Percentiles rank a stretch among this genome's conserved stretches.
These are phyloP conservation scores for Pristionchus arcanus DNA, from an alignment of 2,888 invertebrate species.

Conservation along the genomic window DNA sequence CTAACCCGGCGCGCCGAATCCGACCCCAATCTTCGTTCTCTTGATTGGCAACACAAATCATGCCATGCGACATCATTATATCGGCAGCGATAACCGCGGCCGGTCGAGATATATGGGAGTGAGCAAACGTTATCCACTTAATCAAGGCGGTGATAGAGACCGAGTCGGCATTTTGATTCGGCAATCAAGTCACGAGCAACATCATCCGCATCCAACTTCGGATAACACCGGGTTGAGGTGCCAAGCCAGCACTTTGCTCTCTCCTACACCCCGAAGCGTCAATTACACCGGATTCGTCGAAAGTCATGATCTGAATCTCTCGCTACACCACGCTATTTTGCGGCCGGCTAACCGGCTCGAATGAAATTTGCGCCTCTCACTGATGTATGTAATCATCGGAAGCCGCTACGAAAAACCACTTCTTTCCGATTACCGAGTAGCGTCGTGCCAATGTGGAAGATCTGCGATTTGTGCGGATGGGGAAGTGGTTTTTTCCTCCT, in stretches of 20 bases:
- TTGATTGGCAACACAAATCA: background rate
- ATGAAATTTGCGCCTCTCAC: background rate
- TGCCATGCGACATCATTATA: too few species aligned
- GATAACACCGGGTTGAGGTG: background rate
- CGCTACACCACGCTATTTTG: too few species aligned
- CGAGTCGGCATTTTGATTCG: too few species aligned
- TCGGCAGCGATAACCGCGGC: too few species aligned
- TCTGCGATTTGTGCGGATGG: too few species aligned
- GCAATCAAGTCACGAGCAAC: background rate
- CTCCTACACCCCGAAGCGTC: background rate
- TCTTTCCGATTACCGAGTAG: background rate
- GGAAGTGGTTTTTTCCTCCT: too few species aligned
- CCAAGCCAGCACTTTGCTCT: background rate
- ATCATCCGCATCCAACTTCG: background rate
- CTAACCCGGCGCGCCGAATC: background rate
- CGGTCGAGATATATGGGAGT: too few species aligned
- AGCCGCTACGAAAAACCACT: background rate
- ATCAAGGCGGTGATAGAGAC: too few species aligned
- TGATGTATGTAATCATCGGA: background rate
- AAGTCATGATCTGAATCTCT: too few species aligned
- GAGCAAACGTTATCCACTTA: too few species aligned
- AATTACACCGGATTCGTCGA: background rate
- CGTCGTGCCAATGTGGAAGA: background rate
- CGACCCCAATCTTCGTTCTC: constrained; percentile 27
- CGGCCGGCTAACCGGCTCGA: too few species aligned